Conservation (phyloP, 2,797 vertebrate species). For the Knipowitschia caucasica region DNA sequence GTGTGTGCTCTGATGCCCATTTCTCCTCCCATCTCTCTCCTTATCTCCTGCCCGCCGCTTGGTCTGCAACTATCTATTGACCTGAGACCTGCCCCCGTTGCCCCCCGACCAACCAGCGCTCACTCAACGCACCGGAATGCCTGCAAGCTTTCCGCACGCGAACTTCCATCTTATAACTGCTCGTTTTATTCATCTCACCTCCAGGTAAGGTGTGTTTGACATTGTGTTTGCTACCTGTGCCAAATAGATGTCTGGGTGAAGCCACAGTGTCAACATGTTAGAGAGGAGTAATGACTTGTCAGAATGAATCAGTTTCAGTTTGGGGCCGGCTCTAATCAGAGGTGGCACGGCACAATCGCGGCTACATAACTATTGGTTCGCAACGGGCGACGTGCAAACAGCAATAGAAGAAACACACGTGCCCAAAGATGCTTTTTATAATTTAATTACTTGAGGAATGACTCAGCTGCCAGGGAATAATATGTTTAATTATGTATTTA, state of each 20-base stretch:
- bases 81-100: slow-evolving; percentile 33
- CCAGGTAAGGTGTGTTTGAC: slow-evolving; percentile 21
- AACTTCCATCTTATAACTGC: slow-evolving; percentile 21
- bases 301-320: slow-evolving; percentile 11
- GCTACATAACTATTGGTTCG: slow-evolving; percentile 4
- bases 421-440: slow-evolving; percentile 24
- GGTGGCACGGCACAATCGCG: neutral
- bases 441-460: slow-evolving; percentile 24
- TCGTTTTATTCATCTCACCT: slow-evolving; percentile 35
- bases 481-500: slow-evolving; percentile 30
- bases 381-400: slow-evolving; percentile 11
- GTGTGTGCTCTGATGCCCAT: slow-evolving; percentile 33
- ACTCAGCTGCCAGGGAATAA: slow-evolving; percentile 27
- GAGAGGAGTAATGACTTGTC: slow-evolving; percentile 9
- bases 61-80: slow-evolving; percentile 56
- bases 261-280: slow-evolving; percentile 21
- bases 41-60: slow-evolving; percentile 42
- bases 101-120: slow-evolving; percentile 34
- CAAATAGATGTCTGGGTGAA: slow-evolving; percentile 25
- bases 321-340: neutral
- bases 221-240: slow-evolving; percentile 21
- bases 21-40: slow-evolving; percentile 45
- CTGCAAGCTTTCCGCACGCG: slow-evolving; percentile 19
- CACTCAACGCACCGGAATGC: slow-evolving; percentile 17
- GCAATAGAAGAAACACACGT: slow-evolving; percentile 13